Evolutionary conservation across 2,797 vertebrate genomes (phyloP).

Genomic region (Coendou prehensilis): DNA sequence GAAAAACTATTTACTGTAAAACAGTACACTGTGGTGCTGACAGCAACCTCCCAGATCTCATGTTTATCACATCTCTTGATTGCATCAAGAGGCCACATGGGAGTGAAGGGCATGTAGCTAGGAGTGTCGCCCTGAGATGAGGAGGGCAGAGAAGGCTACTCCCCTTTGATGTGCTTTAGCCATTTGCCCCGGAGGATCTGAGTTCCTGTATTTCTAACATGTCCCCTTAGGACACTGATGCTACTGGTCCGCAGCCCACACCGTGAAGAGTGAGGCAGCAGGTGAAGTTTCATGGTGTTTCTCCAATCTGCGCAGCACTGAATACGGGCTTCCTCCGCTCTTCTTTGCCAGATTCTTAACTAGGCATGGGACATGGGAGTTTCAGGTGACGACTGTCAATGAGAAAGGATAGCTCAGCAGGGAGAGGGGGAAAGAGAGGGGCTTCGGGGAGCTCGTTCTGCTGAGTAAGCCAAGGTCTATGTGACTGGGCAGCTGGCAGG

Average conservation of each 20-base stretch:
- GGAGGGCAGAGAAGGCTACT: not conserved
- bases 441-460: not conserved
- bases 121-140: not conserved
- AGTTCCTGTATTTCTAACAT: not conserved
- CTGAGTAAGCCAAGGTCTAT: not conserved
- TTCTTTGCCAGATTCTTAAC: not conserved
- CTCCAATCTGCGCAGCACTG: not conserved
- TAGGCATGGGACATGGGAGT: too few relatives aligned
- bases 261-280: not conserved
- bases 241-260: not conserved
- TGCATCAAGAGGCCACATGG: not conserved
- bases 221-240: fast-evolving
- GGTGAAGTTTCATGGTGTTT: fast-evolving
- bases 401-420: not conserved
- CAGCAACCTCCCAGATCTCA: not conserved
- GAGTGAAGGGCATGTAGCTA: not conserved
- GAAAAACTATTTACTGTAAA: not conserved
- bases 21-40: not conserved
- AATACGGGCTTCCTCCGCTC: not conserved
- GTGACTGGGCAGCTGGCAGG: not conserved
- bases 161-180: not conserved
- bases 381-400: not conserved
- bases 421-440: fast-evolving
- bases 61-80: too few relatives aligned
- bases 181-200: fast-evolving